These are phyloP conservation scores for Ptycholaimellus sp. DNA, from an alignment of 2,888 invertebrate species.

Conservation along the genomic window DNA sequence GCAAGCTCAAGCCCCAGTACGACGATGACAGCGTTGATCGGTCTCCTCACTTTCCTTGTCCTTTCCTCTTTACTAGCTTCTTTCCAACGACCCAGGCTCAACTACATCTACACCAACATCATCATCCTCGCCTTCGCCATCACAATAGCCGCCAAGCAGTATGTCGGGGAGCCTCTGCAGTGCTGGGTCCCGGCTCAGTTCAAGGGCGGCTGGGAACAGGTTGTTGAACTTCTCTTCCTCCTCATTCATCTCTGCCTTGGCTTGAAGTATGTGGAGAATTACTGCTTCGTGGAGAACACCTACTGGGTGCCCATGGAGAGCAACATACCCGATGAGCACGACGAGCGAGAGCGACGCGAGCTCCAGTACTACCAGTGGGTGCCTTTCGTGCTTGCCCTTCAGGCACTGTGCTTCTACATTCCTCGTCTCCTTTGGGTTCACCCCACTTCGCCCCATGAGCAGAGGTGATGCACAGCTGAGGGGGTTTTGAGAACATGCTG, in stretches of 20 bases:
- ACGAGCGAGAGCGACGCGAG: constrained; percentile 5
- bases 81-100: too few species aligned
- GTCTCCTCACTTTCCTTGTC: too few species aligned
- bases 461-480: too few species aligned
- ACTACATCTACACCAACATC: constrained; percentile 29
- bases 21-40: constrained; percentile 29
- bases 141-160: constrained; percentile 30
- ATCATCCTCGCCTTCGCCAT: constrained; percentile 28
- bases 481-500: too few species aligned
- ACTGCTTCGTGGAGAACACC: constrained; percentile 10
- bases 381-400: constrained; percentile 19
- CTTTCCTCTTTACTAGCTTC: too few species aligned
- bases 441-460: too few species aligned
- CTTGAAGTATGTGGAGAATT: constrained; percentile 10
- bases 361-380: constrained; percentile 21
- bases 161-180: constrained; percentile 32
- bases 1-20: constrained; percentile 11
- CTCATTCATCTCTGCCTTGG: neutral
- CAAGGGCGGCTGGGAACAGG: constrained; percentile 6
- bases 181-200: constrained; percentile 25
- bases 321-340: constrained; percentile 4
- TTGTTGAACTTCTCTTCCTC: neutral
- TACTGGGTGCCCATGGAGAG: constrained; percentile 10
- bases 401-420: constrained; percentile 15
- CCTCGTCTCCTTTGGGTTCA: constrained; percentile 20